Base-by-base conservation (phyloP, 2,113 vertebrate genomes). In the Mustelus asterias region DNA sequence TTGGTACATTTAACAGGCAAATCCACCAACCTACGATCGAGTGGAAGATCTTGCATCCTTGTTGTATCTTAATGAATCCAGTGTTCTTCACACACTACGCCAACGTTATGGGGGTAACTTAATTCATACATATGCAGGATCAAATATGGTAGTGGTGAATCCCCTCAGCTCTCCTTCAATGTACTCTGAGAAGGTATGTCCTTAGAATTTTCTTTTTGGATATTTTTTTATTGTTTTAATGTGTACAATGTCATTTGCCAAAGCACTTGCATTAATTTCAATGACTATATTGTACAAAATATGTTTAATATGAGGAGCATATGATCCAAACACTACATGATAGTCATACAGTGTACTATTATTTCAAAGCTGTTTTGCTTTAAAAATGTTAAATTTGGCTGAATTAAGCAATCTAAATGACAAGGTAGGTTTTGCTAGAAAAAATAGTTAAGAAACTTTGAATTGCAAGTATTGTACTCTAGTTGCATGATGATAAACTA, bases 41-140 rank as follows among this genome's bases (percentile, higher is more conserved):
- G 98, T 97, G 0, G 99, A 99, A 96, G 99, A 99, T 96, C 97
- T 99, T 93, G 98, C 99, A 78, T 98, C 98, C 0, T 97, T 99
- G 96, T 98, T 99, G 80, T 99, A 99, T 96, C 98, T 99, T 97
- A 99, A 99, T 0, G 99, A 99, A 96, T 98, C 99, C 96, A 99
- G 99, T 0, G 98, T 98, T 70, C 98, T 99, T 97, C 98, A 99
- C 97, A 98, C 98, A 0, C 97, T 99, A 96, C 98, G 99, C 90
- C 99, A 99, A 97, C 99, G 99, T 96, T 99, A 99, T 0, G 99
- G 99, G 0, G 98, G 98, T 58, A 99, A 99, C 97, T 98, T 99
- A 96, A 98, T 98, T 96, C 98, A 99, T 97, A 98, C 98, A 0
- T 98, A 99, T 0, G 98, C 99, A 0, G 99, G 99, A 80, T 97